Evolutionary conservation across 2,888 invertebrate species (phyloP), one percentile per base, ranked within the genome.

Genomic region (Scelioninae gen. 1): DNA sequence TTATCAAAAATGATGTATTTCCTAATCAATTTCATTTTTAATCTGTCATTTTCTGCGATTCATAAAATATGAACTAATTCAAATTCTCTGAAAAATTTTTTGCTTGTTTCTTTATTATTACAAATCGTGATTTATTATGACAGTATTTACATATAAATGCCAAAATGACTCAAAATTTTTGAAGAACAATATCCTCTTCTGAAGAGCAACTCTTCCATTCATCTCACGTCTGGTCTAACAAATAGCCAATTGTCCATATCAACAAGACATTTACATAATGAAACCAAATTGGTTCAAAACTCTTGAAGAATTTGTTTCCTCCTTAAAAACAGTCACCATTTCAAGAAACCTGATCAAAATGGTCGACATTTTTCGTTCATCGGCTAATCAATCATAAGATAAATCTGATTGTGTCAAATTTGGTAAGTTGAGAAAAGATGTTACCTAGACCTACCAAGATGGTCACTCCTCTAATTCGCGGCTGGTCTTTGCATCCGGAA

Each of bases 401-500:
- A n/a, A n/a, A 71, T 38, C 31, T 15, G 55, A 62, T 72, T 62
- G 66, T 66, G 72, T 82, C 66, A 66, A 66, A 71, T 66, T 49
- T 66, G 53, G 38, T 10, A 55, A 45, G 7, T 23, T n/a, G 8
- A 47, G 23, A 76, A 76, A 47, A 69, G 6, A n/a, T 47, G n/a
- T n/a, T n/a, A n/a, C n/a, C n/a, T n/a, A n/a, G 69, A 76, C 60
- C 82, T 51, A 68, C 58, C 68, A 45, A 16, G 51, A 45, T 13
- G 76, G 58, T 79, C 79, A 79, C 82, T 76, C 72, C 72, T 76
- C 65, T 58, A 29, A 78, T 82, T 82, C 82, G 84, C 84, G 81
- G 71, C 53, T 75, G 15, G 56, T 53, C 63, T 66, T 75, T 82
- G 75, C 32, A 65, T 79, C 72, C 76, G 82, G 69, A 78, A 79